These are phyloP conservation scores for Scytalopus superciliaris DNA, from an alignment of 2,113 vertebrate genomes.

Conservation along the genomic window DNA sequence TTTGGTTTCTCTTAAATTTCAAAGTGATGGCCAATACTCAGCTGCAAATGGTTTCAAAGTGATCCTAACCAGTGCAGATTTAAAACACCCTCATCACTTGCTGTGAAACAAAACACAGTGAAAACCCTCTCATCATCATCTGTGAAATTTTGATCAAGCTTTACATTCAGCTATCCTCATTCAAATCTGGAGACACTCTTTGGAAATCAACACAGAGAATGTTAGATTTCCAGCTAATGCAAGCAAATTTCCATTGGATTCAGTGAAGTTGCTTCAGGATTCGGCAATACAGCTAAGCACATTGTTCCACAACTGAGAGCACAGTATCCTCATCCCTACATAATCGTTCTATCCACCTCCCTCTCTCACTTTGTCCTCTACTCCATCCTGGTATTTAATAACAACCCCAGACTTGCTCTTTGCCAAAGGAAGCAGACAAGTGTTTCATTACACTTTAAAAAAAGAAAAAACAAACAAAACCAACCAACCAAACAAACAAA, in stretches of 20 bases:
- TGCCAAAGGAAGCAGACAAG: background rate
- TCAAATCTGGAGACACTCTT: background rate
- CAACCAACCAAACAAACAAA: no score
- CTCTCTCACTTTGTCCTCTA: background rate
- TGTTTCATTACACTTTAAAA: background rate
- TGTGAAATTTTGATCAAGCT: background rate
- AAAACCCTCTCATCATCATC: background rate
- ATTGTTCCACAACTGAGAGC: background rate
- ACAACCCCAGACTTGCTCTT: background rate
- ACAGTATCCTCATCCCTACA: background rate
- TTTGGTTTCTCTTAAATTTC: slow-evolving; percentile 22
- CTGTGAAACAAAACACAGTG: background rate
- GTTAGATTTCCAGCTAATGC: background rate
- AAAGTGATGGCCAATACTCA: background rate
- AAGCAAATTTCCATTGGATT: background rate
- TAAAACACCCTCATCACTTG: background rate
- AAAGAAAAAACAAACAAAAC: background rate
- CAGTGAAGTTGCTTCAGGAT: background rate
- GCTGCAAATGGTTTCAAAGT: background rate
- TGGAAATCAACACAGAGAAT: background rate
- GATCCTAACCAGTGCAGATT: background rate
- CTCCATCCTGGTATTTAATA: background rate
- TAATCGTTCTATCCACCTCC: background rate
- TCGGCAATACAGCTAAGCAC: background rate
- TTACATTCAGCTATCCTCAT: background rate